Evolutionary conservation across 1,140 invertebrate species (phyloP).

Genomic region (Eupristina koningsbergeri): DNA sequence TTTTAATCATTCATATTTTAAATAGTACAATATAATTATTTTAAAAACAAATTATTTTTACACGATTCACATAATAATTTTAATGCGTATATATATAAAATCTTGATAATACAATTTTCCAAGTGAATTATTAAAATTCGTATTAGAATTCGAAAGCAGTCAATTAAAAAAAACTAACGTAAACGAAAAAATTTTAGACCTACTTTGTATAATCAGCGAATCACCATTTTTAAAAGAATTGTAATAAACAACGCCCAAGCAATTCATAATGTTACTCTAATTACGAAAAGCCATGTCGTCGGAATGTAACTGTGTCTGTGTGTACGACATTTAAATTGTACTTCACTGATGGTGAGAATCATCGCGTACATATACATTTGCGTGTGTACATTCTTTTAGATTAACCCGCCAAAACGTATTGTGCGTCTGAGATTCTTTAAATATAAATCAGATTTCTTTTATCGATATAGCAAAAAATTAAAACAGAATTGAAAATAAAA

Average conservation of each 20-base stretch:
- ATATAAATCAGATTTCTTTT: background rate
- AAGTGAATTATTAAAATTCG: background rate
- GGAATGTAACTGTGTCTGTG: conserved; percentile 35
- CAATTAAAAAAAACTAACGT: background rate
- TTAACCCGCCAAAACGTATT: conserved; percentile 21
- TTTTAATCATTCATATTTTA: background rate
- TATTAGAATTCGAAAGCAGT: too few species aligned
- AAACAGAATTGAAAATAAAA: background rate
- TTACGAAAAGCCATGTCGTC: conserved; percentile 2
- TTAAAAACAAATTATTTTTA: background rate
- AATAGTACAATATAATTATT: too few species aligned
- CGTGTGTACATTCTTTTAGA: background rate
- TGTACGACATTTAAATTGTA: background rate
- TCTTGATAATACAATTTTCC: background rate
- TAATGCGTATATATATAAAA: background rate
- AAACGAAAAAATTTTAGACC: background rate
- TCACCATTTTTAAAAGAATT: background rate
- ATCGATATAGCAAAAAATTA: background rate
- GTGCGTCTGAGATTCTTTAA: conserved; percentile 33
- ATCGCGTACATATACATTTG: background rate
- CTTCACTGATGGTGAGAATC: background rate
- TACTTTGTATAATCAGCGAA: background rate
- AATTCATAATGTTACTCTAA: background rate
- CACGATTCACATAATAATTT: background rate
- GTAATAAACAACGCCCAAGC: background rate